These are phyloP conservation scores for Merluccius polli DNA, from an alignment of 2,797 vertebrate genomes.

Conservation along the genomic window DNA sequence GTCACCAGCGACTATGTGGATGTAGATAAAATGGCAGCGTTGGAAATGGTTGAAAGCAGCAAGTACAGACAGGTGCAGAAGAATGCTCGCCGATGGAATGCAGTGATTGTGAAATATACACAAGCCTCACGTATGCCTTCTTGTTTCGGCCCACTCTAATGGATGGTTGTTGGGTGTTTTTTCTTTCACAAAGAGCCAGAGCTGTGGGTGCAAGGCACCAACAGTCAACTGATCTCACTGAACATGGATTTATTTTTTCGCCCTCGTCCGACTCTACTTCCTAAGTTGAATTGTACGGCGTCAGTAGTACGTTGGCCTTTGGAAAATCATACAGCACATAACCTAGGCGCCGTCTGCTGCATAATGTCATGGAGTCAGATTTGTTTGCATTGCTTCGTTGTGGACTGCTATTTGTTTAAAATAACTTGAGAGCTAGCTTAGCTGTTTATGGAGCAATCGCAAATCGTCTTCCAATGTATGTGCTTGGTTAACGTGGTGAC, in stretches of 20 bases:
- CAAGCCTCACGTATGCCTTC: constrained; percentile 16
- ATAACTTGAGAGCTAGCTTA: neutral
- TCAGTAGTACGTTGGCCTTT: neutral
- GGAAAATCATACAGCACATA: neutral
- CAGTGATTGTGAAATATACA: constrained; percentile 63
- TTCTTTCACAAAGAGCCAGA: neutral
- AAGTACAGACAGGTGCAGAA: constrained; percentile 61
- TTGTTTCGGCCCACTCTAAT: neutral
- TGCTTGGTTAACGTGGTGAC: neutral
- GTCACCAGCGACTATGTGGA: neutral
- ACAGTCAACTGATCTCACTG: neutral
- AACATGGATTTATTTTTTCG: neutral
- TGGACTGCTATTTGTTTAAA: neutral
- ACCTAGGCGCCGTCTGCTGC: constrained; percentile 9
- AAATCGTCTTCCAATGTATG: neutral
- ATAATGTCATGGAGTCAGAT: constrained; percentile 1
- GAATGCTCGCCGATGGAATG: constrained; percentile 66
- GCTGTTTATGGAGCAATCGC: neutral
- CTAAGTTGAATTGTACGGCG: neutral
- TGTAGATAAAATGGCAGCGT: neutral
- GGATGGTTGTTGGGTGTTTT: neutral
- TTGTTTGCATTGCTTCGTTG: neutral
- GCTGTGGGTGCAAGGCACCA: neutral
- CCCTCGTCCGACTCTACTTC: neutral
- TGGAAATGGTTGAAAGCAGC: constrained; percentile 27